These are phyloP conservation scores for Hedychridium roseum DNA, from an alignment of 2,888 invertebrate species.

Conservation along the genomic window DNA sequence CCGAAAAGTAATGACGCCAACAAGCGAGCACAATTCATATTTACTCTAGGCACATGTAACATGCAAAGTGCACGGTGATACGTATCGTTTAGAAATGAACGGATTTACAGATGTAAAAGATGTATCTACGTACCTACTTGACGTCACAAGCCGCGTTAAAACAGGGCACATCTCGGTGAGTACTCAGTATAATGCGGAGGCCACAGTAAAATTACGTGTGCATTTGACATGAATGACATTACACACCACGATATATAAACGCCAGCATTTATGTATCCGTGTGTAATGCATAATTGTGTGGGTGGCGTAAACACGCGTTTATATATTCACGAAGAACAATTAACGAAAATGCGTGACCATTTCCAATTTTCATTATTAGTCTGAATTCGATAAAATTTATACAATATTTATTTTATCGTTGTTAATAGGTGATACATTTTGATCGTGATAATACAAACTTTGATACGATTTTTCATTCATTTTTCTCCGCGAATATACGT, in stretches of 20 bases:
- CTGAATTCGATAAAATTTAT: too few relatives aligned
- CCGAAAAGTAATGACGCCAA: too few relatives aligned
- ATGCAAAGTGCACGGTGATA: too few relatives aligned
- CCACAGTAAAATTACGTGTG: constrained; percentile 33
- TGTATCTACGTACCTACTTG: constrained; percentile 63
- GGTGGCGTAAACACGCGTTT: background rate
- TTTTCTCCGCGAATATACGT: too few relatives aligned
- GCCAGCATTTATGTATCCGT: constrained; percentile 1
- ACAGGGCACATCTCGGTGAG: constrained; percentile 62
- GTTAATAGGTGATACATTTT: too few relatives aligned
- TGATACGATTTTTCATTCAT: too few relatives aligned
- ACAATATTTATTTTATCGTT: too few relatives aligned
- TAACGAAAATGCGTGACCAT: background rate
- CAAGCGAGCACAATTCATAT: too few relatives aligned
- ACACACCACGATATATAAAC: constrained; percentile 10
- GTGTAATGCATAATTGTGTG: background rate
- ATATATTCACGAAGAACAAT: background rate
- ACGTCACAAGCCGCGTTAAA: constrained; percentile 64
- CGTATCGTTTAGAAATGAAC: constrained; percentile 4
- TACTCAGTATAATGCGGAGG: constrained; percentile 54
- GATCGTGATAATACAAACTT: too few relatives aligned
- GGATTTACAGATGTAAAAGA: constrained; percentile 40
- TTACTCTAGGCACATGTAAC: too few relatives aligned
- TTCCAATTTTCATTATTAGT: too few relatives aligned
- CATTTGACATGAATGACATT: constrained; percentile 33